Evolutionary conservation across 2,888 invertebrate species (phyloP), one percentile per base, ranked within the genome.

Genomic region (Parthenolecanium corni): DNA sequence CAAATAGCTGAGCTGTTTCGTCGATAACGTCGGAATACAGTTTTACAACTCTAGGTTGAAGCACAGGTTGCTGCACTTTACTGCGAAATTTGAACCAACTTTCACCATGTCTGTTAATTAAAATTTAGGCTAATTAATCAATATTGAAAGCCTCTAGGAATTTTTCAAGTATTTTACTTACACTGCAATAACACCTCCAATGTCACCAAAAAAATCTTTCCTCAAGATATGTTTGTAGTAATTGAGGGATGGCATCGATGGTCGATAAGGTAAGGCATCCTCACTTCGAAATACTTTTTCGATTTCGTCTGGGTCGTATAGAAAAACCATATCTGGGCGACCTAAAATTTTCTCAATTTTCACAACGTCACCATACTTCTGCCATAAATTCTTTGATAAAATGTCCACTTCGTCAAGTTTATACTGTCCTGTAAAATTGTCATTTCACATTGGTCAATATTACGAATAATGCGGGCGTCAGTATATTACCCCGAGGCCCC

Each of bases 71-170:
- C 54, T 89, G 87, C 4, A 88, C 86, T 71, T 84, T 86, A 4
- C 82, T 81, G 52, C 89, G 78, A 67, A 89, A 83, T 56, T 82
- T 79, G 70, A 86, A 82, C 89, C 89, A 89, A 12, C 83, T 82
- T 66, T 87, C 84, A 1, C 89, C 89, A 70, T 89, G 88, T 0
- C 89, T 89, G 72, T 1, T 72, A 36, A 18, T n/a, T n/a, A n/a
- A n/a, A n/a, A n/a, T n/a, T n/a, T n/a, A n/a, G n/a, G n/a, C n/a
- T n/a, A n/a, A n/a, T n/a, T n/a, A n/a, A n/a, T n/a, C n/a, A n/a
- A n/a, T n/a, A n/a, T n/a, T n/a, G n/a, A n/a, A n/a, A n/a, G n/a
- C n/a, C n/a, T n/a, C n/a, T n/a, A n/a, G 31, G 31, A n/a, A n/a
- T n/a, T n/a, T n/a, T n/a, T n/a, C 47, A 46, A n/a, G 46, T 46